These are phyloP conservation scores for Oceanodroma tethys DNA, from an alignment of 2,113 vertebrate species.

Conservation along the genomic window DNA sequence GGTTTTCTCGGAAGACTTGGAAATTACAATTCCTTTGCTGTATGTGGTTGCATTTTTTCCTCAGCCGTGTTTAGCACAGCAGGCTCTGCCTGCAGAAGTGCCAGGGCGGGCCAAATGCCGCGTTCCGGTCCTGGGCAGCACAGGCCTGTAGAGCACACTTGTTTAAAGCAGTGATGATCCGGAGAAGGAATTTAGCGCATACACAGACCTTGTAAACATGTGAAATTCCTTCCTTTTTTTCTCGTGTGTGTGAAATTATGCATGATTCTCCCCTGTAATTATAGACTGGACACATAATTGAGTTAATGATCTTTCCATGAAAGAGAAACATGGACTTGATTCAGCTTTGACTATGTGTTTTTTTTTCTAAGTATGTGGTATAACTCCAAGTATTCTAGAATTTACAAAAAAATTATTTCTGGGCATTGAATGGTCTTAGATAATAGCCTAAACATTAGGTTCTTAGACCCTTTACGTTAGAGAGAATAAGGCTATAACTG, in stretches of 20 bases:
- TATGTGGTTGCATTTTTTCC: neutral
- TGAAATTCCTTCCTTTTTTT: neutral
- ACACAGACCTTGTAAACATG: neutral
- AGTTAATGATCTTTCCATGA: neutral
- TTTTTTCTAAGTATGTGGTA: neutral
- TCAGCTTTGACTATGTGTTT: neutral
- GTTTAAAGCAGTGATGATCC: neutral
- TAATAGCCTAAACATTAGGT: neutral
- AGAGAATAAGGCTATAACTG: neutral
- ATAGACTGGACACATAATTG: neutral
- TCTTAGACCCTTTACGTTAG: neutral
- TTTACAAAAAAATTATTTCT: neutral
- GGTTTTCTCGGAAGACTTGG: neutral
- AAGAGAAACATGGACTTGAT: neutral
- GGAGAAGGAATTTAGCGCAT: neutral
- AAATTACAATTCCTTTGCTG: neutral
- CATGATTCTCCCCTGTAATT: neutral
- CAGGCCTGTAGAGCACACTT: neutral
- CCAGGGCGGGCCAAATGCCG: neutral
- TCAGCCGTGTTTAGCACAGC: rapidly evolving
- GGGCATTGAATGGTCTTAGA: neutral
- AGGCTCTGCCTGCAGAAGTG: neutral
- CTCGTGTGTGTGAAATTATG: neutral
- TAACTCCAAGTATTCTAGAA: neutral
- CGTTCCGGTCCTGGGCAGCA: neutral